A percentile compares a stretch with the other conserved stretches of the same genome.
These are phyloP conservation scores for Lycopodina hypogea DNA, from an alignment of 37 sponge, comb jelly and placozoan species.

Conservation along the genomic window DNA sequence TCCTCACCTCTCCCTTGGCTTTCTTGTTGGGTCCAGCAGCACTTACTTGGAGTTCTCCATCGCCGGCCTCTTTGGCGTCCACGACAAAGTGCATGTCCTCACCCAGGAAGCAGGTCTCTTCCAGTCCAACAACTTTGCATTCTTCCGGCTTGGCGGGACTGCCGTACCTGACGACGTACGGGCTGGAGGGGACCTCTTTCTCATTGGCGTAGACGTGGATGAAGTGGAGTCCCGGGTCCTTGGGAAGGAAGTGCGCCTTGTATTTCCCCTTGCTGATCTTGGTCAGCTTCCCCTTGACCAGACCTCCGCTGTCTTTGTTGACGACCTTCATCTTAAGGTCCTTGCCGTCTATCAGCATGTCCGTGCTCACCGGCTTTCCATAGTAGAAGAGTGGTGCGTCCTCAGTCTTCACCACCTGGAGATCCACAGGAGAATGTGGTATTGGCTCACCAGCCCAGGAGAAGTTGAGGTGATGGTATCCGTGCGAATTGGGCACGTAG, in stretches of 20 bases:
- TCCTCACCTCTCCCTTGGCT: constrained; percentile 1
- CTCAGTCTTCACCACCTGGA: constrained; percentile 25
- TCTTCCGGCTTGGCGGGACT: constrained; percentile 55
- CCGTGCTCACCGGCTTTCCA: constrained; percentile 29
- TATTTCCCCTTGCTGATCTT: constrained; percentile 35
- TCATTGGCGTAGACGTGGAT: constrained; percentile 42
- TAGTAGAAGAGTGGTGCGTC: background rate
- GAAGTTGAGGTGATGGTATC: constrained; percentile 29
- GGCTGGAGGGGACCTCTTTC: constrained; percentile 56
- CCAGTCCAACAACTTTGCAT: constrained; percentile 21
- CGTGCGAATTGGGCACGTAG: constrained; percentile 5
- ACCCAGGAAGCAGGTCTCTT: background rate
- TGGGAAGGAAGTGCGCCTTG: constrained; percentile 33
- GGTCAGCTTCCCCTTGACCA: constrained; percentile 45
- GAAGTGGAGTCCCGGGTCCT: constrained; percentile 45
- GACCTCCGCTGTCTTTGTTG: constrained; percentile 16
- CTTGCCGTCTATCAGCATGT: constrained; percentile 25
- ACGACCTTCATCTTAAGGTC: constrained; percentile 40
- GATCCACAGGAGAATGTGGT: constrained; percentile 29
- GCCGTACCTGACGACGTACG: constrained; percentile 53
- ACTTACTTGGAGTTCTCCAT: constrained; percentile 28
- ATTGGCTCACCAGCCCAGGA: constrained; percentile 7
- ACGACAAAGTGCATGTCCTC: constrained; percentile 41
- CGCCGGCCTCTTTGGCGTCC: constrained; percentile 43
- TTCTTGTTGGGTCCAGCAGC: background rate